A percentile compares a stretch with the other conserved stretches of the same genome.
phyloP scores from a whole-genome alignment of 2,113 vertebrate genomes.

The Oryzias curvinotus region DNA sequence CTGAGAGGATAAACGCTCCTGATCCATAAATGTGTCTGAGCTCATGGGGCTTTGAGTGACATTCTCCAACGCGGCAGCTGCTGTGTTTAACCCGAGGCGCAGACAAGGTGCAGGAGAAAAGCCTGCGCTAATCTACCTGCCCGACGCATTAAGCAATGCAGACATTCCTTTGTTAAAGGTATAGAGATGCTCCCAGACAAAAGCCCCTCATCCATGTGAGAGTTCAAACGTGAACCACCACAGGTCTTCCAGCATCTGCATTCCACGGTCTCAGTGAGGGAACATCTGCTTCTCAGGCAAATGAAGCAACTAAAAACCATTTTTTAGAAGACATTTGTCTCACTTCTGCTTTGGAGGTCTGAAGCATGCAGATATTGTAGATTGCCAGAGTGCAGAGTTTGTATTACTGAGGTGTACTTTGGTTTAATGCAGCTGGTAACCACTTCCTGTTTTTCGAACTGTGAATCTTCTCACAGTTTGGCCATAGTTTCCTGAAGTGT shows the following conservation, averaged over 20 bases:
- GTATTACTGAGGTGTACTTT: conserved; percentile 55
- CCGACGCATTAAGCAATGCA: conserved; percentile 42
- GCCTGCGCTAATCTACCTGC: conserved; percentile 62
- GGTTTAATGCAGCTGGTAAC: conserved; percentile 70
- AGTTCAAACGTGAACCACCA: conserved; percentile 6
- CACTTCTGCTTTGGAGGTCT: conserved; percentile 32
- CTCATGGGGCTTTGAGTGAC: conserved; percentile 50
- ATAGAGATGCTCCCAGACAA: conserved; percentile 33
- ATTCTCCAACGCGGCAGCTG: conserved; percentile 59
- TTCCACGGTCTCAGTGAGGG: conserved; percentile 3
- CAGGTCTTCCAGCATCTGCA: conserved; percentile 21
- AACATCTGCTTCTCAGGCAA: conserved; percentile 16
- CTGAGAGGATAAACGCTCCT: conserved; percentile 49
- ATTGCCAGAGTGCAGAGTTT: conserved; percentile 28
- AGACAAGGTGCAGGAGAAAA: conserved; percentile 51
- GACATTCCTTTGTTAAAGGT: conserved; percentile 63
- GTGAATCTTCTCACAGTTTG: conserved; percentile 76
- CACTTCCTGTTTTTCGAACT: conserved; percentile 75
- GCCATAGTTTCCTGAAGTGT: conserved; percentile 71
- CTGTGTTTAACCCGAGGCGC: conserved; percentile 56
- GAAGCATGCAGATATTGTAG: conserved; percentile 26
- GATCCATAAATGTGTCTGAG: conserved; percentile 63
- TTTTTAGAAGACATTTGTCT: conserved; percentile 21
- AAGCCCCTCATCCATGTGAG: conserved; percentile 1
- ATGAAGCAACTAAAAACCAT: conserved; percentile 4